Percentiles rank a stretch among this genome's conserved stretches.
These are phyloP conservation scores for Merodon equestris DNA, from an alignment of 2,888 invertebrate genomes.

Conservation along the genomic window DNA sequence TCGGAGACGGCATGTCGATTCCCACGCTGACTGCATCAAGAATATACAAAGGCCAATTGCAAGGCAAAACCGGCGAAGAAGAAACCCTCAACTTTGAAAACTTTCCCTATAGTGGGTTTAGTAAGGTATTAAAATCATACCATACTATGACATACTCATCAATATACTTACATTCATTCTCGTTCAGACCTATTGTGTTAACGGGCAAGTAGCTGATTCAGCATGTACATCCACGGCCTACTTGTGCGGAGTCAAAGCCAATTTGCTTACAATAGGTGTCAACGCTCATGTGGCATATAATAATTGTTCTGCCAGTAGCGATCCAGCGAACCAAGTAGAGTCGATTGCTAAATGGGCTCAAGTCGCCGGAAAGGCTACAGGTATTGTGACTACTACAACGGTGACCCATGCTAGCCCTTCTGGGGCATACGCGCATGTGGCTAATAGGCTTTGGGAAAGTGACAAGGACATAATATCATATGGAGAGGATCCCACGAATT, in stretches of 20 bases:
- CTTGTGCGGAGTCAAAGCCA: slow-evolving; percentile 84
- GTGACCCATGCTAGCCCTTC: slow-evolving; percentile 90
- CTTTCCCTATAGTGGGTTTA: slow-evolving; percentile 83
- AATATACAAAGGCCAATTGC: slow-evolving; percentile 83
- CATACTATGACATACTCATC: too few relatives aligned
- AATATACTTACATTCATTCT: too few relatives aligned
- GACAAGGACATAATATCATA: slow-evolving; percentile 80
- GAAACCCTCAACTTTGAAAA: slow-evolving; percentile 81
- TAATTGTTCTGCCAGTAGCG: slow-evolving; percentile 82
- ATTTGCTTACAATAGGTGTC: slow-evolving; percentile 84
- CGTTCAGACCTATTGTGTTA: slow-evolving; percentile 81
- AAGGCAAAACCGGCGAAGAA: slow-evolving; percentile 82
- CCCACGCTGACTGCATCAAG: slow-evolving; percentile 84
- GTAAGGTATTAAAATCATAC: slow-evolving; percentile 80
- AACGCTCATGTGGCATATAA: slow-evolving; percentile 84
- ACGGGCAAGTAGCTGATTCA: slow-evolving; percentile 86
- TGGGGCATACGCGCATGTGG: slow-evolving; percentile 82
- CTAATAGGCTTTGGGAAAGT: slow-evolving; percentile 86
- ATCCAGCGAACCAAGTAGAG: slow-evolving; percentile 81
- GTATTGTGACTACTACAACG: slow-evolving; percentile 87
- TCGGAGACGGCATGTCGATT: slow-evolving; percentile 85
- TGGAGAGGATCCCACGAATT: slow-evolving; percentile 73
- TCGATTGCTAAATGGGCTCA: slow-evolving; percentile 86
- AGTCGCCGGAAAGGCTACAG: slow-evolving; percentile 81
- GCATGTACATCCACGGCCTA: slow-evolving; percentile 80